Evolutionary conservation across 2,113 vertebrate species (phyloP), one percentile per base, ranked within the genome.

Genomic region (Salminus brasiliensis): DNA sequence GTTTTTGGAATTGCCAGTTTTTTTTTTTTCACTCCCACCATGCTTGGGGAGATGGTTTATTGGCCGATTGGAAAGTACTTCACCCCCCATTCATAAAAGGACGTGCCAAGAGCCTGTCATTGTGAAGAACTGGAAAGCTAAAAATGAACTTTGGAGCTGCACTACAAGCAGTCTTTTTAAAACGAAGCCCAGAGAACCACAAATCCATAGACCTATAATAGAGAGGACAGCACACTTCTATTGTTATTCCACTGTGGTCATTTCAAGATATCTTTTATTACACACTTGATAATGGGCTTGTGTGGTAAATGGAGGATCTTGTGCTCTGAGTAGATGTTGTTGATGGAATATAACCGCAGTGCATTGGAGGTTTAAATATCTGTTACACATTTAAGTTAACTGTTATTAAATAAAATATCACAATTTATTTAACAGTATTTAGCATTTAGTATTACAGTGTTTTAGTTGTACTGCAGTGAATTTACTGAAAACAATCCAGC

Each of bases 221-320:
- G 72, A 80, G 74, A 73, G 45, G 11, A 76, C 43, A 66, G 78
- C 41, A 43, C 18, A 53, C 49, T 81, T 69, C 23, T 62, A 73
- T 52, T 66, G 69, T 72, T 49, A 63, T 47, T 49, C 36, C 25
- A 53, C 55, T 29, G 62, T 65, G 72, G 21, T 27, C 47, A 53
- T 65, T 66, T 80, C 34, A 53, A 74, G 70, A 29, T 4, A 5
- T 25, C 4, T 63, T 57, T 45, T 59, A 45, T 36, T 25, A 89
- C 88, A 84, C 78, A 87, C 76, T 77, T 81, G 87, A 78, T 88
- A 71, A 71, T 71, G 71, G 67, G 41, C 43, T 62, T 2, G 7
- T 67, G 34, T 67, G 53, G 36, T 34, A 32, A 23, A n/a, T 55
- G 65, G 65, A 43, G 53, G 21, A 34, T 34, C 12, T 5, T 49